phyloP scores from a whole-genome alignment of 2,888 invertebrate genomes.

The Pterobdella sp. region DNA sequence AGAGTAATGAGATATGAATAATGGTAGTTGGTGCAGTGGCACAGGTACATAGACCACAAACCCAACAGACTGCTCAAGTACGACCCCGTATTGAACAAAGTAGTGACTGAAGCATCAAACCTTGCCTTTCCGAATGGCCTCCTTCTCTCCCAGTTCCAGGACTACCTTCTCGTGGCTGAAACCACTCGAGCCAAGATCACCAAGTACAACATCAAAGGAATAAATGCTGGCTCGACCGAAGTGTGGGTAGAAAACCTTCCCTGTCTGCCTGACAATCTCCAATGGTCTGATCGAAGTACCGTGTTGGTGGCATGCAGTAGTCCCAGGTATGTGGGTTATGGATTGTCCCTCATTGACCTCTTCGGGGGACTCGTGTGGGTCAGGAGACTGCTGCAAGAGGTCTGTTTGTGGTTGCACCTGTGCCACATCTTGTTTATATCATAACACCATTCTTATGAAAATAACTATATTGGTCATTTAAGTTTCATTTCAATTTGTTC shows the following conservation, averaged over 20 bases:
- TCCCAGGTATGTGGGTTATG: constrained; percentile 33
- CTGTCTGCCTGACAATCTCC: constrained; percentile 63
- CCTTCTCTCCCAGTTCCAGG: constrained; percentile 69
- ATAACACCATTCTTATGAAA: background rate
- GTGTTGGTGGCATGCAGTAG: constrained; percentile 50
- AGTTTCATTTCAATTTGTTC: background rate
- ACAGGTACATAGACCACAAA: too few species aligned
- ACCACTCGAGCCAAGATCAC: constrained; percentile 61
- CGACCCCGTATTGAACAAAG: constrained; percentile 66
- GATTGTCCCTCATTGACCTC: constrained; percentile 31
- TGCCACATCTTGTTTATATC: background rate
- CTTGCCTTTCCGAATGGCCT: constrained; percentile 83
- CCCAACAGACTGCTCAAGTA: constrained; percentile 73
- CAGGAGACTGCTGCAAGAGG: constrained; percentile 33
- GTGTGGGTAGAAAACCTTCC: constrained; percentile 68
- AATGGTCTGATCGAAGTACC: constrained; percentile 47
- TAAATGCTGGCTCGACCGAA: constrained; percentile 70
- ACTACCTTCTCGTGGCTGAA: constrained; percentile 73
- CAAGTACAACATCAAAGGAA: constrained; percentile 68
- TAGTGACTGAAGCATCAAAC: constrained; percentile 66
- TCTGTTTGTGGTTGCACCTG: background rate
- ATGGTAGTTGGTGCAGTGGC: too few species aligned
- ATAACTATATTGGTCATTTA: background rate
- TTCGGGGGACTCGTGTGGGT: constrained; percentile 30
- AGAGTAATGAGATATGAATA: too few species aligned